Conservation (phyloP, 2,888 invertebrate genomes). For the Drosophila setosimentum region DNA sequence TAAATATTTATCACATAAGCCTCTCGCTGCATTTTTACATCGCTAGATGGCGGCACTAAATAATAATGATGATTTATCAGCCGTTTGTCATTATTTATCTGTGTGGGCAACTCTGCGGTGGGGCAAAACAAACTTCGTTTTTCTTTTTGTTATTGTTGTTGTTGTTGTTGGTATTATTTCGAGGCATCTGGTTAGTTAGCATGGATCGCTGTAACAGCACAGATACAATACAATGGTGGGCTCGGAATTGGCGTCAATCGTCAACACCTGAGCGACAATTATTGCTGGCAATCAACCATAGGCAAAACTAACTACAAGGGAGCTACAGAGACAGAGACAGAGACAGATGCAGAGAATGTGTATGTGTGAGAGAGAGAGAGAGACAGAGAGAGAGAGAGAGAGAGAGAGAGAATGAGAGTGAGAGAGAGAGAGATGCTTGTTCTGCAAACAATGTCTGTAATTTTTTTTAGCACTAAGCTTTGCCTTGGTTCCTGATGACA, state of each 20-base stretch:
- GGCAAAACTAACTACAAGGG: conserved; percentile 9
- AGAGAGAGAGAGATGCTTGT: not conserved
- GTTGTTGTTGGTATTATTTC: conserved; percentile 13
- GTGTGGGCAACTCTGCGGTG: conserved; percentile 39
- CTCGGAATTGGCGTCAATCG: conserved; percentile 61
- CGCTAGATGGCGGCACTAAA: conserved; percentile 46
- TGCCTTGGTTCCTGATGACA: conserved; percentile 8
- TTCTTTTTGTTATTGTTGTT: not conserved
- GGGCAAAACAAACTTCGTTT: conserved; percentile 18
- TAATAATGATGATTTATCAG: conserved; percentile 37
- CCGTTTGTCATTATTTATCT: conserved; percentile 53
- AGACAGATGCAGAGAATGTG: too few species aligned
- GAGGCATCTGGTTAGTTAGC: conserved; percentile 32
- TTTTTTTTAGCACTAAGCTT: conserved; percentile 36
- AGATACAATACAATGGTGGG: conserved; percentile 41
- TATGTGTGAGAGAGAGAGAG: not conserved
- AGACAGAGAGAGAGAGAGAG: not conserved
- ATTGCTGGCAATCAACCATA: conserved; percentile 70
- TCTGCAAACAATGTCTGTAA: conserved; percentile 24
- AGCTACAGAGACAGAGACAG: not conserved
- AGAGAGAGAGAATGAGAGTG: not conserved
- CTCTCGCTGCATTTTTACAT: not conserved
- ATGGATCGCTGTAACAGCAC: conserved; percentile 45
- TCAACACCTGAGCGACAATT: conserved; percentile 76
- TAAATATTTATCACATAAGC: not conserved